These are phyloP conservation scores for Tetragnatha versicolor DNA, from an alignment of 1,140 invertebrate species.

Conservation along the genomic window DNA sequence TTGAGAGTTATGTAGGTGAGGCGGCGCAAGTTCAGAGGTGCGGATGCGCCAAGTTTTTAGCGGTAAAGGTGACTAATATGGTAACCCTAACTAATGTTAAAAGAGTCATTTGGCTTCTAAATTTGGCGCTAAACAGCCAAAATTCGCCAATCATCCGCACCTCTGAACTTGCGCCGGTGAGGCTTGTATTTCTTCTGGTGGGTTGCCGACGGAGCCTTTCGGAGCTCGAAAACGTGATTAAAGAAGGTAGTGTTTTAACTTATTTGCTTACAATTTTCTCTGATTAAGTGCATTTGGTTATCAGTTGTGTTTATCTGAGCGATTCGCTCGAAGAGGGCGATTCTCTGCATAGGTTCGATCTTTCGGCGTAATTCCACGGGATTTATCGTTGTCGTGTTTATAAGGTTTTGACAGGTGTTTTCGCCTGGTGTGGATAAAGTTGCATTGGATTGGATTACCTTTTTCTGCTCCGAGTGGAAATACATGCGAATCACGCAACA, in stretches of 20 bases:
- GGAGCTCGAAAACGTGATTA: constrained; percentile 28
- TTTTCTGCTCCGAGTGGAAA: constrained; percentile 3
- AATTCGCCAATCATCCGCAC: no score
- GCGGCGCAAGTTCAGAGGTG: no score
- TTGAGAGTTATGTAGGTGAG: constrained; percentile 53
- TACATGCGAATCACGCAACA: no score
- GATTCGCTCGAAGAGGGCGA: not conserved
- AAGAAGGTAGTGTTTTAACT: constrained; percentile 21
- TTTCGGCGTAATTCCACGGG: no score
- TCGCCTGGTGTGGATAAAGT: constrained; percentile 10
- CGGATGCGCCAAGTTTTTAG: no score
- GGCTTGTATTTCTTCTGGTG: constrained; percentile 44
- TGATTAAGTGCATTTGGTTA: not conserved
- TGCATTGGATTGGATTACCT: not conserved
- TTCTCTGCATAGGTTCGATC: not conserved
- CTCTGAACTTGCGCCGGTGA: no score
- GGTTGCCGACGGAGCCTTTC: constrained; percentile 15
- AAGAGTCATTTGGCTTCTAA: no score
- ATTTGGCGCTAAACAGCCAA: no score
- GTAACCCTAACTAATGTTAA: no score
- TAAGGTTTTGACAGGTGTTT: constrained; percentile 43
- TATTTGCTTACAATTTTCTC: constrained; percentile 37
- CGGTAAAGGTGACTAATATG: no score
- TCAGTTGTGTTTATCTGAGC: not conserved
- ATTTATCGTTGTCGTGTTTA: constrained; percentile 1